A percentile compares a stretch with the other conserved stretches of the same genome.
Conservation (phyloP, 2,888 invertebrate species). For the Watsonalla cultraria region DNA sequence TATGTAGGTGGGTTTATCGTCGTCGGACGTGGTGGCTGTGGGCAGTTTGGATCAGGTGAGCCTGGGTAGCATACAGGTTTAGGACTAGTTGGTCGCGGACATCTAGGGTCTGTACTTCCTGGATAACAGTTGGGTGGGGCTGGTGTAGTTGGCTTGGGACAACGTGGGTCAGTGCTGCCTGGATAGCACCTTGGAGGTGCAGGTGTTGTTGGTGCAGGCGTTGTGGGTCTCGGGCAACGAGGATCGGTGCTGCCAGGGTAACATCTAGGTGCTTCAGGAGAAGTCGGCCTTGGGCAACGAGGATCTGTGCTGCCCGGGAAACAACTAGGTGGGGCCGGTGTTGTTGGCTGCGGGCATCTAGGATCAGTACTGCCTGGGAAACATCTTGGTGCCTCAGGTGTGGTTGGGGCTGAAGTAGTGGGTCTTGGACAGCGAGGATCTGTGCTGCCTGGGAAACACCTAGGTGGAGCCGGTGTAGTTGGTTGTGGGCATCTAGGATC, state of each 20-base stretch:
- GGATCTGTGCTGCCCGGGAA: conserved; percentile 35
- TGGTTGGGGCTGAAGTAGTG: conserved; percentile 9
- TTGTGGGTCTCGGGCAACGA: conserved; percentile 26
- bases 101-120: conserved; percentile 21
- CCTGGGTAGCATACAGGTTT: conserved; percentile 26
- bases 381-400: conserved; percentile 24
- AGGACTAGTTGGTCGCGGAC: conserved; percentile 24
- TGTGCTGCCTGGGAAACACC: conserved; percentile 23
- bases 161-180: conserved; percentile 30
- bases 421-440: conserved; percentile 40
- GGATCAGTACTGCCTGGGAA: conserved; percentile 43
- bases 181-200: conserved; percentile 27
- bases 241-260: conserved; percentile 47
- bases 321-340: conserved; percentile 31
- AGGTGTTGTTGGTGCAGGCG: conserved; percentile 23
- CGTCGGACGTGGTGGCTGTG: conserved; percentile 28
- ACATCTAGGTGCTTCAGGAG: conserved; percentile 22
- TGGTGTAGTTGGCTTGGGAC: conserved; percentile 30
- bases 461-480: conserved; percentile 20
- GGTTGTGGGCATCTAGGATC: conserved; percentile 45
- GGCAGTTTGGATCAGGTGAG: conserved; percentile 35
- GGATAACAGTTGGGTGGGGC: conserved; percentile 27
- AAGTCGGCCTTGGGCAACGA: conserved; percentile 35
- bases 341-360: conserved; percentile 39
- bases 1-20: conserved; percentile 24